Percentiles rank a stretch among this genome's conserved stretches.
Conservation (phyloP, 2,888 invertebrate species). For the Crepidodera aurea region DNA sequence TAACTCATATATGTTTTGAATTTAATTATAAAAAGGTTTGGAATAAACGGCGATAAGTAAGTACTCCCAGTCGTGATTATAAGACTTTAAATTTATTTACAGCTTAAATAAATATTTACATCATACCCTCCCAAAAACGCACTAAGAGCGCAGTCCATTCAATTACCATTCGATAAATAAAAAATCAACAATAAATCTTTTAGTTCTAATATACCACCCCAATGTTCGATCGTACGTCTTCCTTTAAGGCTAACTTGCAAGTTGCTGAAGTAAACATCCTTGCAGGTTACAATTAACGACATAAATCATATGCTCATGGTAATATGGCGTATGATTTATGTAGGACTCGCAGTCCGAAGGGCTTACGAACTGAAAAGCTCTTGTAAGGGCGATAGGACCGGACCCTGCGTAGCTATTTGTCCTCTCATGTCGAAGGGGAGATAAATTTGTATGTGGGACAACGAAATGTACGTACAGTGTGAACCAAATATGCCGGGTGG, state of each 20-base stretch:
- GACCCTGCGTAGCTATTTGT: constrained; percentile 46
- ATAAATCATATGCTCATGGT: constrained; percentile 51
- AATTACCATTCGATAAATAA: too few species aligned
- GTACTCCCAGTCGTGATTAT: too few species aligned
- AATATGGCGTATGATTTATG: constrained; percentile 49
- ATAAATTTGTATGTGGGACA: constrained; percentile 36
- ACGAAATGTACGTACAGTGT: neutral
- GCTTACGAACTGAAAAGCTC: constrained; percentile 35
- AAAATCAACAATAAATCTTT: too few species aligned
- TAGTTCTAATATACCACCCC: too few species aligned
- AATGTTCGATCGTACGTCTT: neutral
- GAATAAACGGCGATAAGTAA: too few species aligned
- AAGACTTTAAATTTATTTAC: too few species aligned
- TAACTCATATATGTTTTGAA: too few species aligned
- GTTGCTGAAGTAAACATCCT: constrained; percentile 37
- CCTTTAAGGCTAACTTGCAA: neutral
- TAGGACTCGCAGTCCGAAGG: constrained; percentile 35
- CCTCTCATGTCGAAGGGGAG: constrained; percentile 48
- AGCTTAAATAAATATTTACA: too few species aligned
- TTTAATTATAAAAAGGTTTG: too few species aligned
- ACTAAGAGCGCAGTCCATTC: too few species aligned
- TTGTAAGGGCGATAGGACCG: constrained; percentile 41
- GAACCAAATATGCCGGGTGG: neutral
- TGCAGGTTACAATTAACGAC: constrained; percentile 47
- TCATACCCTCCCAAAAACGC: too few species aligned